Conservation (phyloP, 2,797 vertebrate species). For the Gobio occitaniae region DNA sequence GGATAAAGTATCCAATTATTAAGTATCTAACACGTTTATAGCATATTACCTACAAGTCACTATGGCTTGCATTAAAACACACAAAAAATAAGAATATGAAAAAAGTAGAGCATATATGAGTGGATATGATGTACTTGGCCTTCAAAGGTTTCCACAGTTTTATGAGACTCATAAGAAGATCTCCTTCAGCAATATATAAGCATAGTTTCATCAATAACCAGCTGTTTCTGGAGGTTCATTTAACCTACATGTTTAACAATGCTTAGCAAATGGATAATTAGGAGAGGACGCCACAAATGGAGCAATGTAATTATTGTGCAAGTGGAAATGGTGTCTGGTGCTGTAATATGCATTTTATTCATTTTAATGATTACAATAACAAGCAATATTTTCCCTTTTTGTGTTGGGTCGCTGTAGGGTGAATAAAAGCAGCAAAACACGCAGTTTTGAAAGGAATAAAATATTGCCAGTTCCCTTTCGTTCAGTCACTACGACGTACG, state of each 20-base stretch:
- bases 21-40: not conserved
- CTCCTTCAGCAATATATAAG: not conserved
- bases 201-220: not conserved
- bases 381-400: not conserved
- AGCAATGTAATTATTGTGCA: not conserved
- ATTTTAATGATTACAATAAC: not conserved
- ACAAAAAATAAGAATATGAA: not conserved
- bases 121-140: not conserved
- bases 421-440: not conserved
- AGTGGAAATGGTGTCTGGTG: not conserved
- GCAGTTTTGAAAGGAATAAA: not conserved
- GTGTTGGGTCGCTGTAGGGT: not conserved
- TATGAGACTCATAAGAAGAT: not conserved
- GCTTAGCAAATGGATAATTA: conserved; percentile 15
- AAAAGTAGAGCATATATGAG: not conserved
- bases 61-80: not conserved
- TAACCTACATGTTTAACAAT: conserved; percentile 16
- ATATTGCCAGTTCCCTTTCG: not conserved
- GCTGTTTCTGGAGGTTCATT: not conserved
- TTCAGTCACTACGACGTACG: no score
- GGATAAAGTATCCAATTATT: not conserved
- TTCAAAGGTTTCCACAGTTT: not conserved
- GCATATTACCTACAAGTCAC: not conserved
- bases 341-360: not conserved
- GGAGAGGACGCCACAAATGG: not conserved